Evolutionary conservation across 1,140 invertebrate genomes (phyloP).

Genomic region (Venturia canescens): DNA sequence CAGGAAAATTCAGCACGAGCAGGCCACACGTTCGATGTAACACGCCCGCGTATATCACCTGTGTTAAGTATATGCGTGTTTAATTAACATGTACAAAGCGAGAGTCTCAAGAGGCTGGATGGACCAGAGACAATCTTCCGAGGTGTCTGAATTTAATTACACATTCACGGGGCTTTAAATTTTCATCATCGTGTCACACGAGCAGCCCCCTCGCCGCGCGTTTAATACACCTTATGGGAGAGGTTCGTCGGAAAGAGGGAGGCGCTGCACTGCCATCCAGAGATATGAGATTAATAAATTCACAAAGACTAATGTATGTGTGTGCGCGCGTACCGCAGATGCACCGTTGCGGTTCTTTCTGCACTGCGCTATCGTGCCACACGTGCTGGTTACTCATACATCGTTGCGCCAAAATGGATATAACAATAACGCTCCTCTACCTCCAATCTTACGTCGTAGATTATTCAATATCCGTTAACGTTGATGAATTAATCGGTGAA

Average conservation of each 20-base stretch:
- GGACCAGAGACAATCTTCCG: constrained; percentile 28
- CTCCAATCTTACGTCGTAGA: background rate
- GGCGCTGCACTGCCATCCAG: background rate
- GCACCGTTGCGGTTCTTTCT: background rate
- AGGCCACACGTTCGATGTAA: background rate
- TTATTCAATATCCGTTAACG: background rate
- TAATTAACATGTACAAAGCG: background rate
- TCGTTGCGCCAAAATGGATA: background rate
- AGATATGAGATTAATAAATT: constrained; percentile 44
- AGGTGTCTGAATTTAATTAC: constrained; percentile 44
- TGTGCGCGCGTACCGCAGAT: background rate
- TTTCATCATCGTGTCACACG: constrained; percentile 30
- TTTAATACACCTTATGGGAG: constrained; percentile 16
- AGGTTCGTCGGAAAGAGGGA: background rate
- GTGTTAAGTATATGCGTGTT: background rate
- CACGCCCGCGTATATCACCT: background rate
- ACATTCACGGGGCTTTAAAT: constrained; percentile 43
- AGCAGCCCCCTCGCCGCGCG: background rate
- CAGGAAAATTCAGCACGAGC: too few species aligned
- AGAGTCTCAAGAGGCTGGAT: background rate
- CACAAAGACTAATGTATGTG: background rate
- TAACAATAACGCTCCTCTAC: background rate
- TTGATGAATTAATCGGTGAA: background rate
- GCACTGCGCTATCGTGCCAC: background rate
- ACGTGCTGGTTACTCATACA: background rate